Percentiles rank a stretch among this genome's conserved stretches.
phyloP scores from a whole-genome alignment of 2,113 vertebrate genomes.

The Rhea americana region DNA sequence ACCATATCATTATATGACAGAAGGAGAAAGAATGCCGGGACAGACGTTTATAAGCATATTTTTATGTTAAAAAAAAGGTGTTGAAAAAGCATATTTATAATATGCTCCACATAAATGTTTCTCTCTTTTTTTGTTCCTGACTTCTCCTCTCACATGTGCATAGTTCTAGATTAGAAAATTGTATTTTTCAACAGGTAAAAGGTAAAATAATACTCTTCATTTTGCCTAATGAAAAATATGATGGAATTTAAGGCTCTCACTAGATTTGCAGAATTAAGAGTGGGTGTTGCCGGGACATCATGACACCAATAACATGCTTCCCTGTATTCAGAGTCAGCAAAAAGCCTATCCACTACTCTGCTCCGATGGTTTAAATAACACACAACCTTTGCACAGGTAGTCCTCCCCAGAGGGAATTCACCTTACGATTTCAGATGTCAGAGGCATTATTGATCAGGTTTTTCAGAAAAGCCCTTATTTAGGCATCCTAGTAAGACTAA shows the following conservation, averaged over 20 bases:
- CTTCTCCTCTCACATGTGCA: accelerated
- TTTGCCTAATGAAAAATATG: neutral
- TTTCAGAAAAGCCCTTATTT: neutral
- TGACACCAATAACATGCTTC: neutral
- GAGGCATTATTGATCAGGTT: neutral
- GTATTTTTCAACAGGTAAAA: neutral
- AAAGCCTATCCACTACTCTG: neutral
- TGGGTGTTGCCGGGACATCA: neutral
- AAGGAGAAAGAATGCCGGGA: neutral
- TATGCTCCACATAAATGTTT: neutral
- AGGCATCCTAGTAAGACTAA: neutral
- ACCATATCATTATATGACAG: neutral
- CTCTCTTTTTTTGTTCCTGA: neutral
- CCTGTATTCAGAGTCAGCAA: neutral
- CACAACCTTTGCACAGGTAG: accelerated
- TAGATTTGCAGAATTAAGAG: neutral
- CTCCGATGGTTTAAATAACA: neutral
- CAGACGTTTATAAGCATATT: neutral
- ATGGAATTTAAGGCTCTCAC: neutral
- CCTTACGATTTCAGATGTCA: neutral
- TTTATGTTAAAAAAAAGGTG: neutral
- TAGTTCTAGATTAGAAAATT: neutral
- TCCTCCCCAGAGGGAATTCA: neutral
- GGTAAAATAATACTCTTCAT: neutral
- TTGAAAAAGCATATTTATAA: neutral